Percentiles rank a stretch among this genome's conserved stretches.
These are phyloP conservation scores for Vicugna pacos DNA, from an alignment of 2,113 vertebrate species.

Conservation along the genomic window DNA sequence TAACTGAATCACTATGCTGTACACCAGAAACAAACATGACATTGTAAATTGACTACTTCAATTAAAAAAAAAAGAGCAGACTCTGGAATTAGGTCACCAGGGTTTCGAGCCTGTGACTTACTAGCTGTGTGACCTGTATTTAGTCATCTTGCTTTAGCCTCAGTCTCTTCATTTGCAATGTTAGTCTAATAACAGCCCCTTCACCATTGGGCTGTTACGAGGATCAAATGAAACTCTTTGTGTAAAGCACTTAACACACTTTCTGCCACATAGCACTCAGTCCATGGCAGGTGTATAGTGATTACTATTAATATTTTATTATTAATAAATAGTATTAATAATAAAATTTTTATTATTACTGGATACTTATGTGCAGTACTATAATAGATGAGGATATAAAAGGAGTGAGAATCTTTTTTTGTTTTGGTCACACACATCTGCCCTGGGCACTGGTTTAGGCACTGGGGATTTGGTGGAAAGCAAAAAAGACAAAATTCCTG, in stretches of 20 bases:
- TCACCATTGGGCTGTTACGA: background rate
- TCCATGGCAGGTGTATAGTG: background rate
- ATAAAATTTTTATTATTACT: background rate
- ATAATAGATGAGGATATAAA: background rate
- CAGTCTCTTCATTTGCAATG: background rate
- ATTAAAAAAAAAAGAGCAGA: background rate
- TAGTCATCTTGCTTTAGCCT: background rate
- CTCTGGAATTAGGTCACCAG: background rate
- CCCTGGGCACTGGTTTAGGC: background rate
- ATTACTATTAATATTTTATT: background rate
- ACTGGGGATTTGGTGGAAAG: background rate
- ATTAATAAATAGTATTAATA: background rate
- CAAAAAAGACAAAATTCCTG: background rate
- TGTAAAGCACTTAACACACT: background rate
- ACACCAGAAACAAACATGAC: too few relatives aligned
- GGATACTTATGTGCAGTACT: background rate
- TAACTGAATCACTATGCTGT: too few relatives aligned
- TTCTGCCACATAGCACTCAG: background rate
- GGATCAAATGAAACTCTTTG: background rate
- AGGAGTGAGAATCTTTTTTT: background rate
- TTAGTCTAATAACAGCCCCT: background rate
- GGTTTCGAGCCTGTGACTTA: background rate
- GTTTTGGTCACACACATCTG: background rate
- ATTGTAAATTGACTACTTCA: too few relatives aligned
- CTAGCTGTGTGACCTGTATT: background rate